Evolutionary conservation across 1,140 invertebrate genomes (phyloP).

Genomic region (Caenorhabditis briggsae): DNA sequence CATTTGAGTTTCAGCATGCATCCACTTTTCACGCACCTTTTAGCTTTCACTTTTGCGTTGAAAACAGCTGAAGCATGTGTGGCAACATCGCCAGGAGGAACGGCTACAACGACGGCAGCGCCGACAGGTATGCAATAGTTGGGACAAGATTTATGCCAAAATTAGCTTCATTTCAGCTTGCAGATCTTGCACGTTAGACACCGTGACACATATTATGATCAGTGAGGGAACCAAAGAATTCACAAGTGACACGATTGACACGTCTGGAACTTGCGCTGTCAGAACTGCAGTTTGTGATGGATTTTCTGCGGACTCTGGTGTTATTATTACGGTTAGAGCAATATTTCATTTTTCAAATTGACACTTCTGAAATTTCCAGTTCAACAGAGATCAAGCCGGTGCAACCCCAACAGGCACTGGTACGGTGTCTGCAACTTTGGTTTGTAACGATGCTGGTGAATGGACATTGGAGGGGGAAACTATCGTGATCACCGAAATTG

Average conservation of each 20-base stretch:
- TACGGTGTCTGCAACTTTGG: neutral
- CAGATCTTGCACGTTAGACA: neutral
- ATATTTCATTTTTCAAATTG: neutral
- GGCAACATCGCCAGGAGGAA: neutral
- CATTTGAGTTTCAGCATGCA: conserved; percentile 32
- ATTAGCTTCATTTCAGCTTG: neutral
- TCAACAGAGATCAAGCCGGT: conserved; percentile 7
- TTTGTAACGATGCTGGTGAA: conserved; percentile 6
- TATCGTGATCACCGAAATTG: conserved; percentile 25
- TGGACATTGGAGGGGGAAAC: neutral
- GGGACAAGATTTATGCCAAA: neutral
- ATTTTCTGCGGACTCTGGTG: conserved; percentile 1
- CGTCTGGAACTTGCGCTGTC: neutral
- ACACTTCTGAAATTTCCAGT: neutral
- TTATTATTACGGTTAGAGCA: neutral
- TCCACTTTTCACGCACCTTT: conserved; percentile 10
- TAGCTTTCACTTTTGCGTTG: neutral
- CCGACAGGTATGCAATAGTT: neutral
- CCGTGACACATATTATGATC: neutral
- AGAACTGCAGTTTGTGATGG: conserved; percentile 31
- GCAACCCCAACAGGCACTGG: neutral
- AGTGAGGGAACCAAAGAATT: conserved; percentile 38
- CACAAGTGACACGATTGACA: conserved; percentile 42
- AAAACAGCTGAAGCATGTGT: neutral
- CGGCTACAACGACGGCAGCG: neutral